These are phyloP conservation scores for Metellina segmentata DNA, from an alignment of 2,888 invertebrate genomes.

Conservation along the genomic window DNA sequence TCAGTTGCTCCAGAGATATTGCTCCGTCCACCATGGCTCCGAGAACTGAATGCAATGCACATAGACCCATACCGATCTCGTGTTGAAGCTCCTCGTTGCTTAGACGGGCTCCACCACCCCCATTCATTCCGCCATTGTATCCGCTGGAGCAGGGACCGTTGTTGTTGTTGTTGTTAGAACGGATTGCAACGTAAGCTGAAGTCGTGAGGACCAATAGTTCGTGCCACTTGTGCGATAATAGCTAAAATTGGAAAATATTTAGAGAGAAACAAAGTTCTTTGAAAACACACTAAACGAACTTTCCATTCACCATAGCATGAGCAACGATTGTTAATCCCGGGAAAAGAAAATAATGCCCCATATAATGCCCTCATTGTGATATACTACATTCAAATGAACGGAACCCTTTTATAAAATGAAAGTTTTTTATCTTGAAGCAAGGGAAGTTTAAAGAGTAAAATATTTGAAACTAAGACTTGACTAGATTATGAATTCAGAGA, in stretches of 20 bases:
- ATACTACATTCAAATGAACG: no score
- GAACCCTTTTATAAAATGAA: no score
- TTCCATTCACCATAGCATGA: no score
- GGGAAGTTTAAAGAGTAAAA: no score
- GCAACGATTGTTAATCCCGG: no score
- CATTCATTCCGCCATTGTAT: conserved; percentile 11
- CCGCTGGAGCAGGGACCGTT: conserved; percentile 17
- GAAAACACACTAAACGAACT: no score
- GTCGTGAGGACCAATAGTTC: conserved; percentile 96
- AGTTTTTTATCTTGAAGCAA: no score
- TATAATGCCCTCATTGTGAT: no score
- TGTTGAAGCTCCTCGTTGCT: conserved; percentile 75
- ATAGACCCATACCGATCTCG: conserved; percentile 91
- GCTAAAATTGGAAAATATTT: conserved; percentile 82
- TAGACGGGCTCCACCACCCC: conserved; percentile 13
- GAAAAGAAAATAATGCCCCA: no score
- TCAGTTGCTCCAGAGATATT: conserved; percentile 90
- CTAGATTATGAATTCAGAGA: no score
- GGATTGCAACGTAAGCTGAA: conserved; percentile 95
- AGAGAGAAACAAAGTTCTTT: conserved; percentile 11
- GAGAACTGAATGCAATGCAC: conserved; percentile 92
- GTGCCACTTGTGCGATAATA: conserved; percentile 99
- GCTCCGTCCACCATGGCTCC: conserved; percentile 94
- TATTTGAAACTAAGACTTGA: no score
- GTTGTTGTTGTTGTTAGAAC: conserved; percentile 83